phyloP scores from a whole-genome alignment of 2,888 invertebrate species.

The Epinotia bilunana region DNA sequence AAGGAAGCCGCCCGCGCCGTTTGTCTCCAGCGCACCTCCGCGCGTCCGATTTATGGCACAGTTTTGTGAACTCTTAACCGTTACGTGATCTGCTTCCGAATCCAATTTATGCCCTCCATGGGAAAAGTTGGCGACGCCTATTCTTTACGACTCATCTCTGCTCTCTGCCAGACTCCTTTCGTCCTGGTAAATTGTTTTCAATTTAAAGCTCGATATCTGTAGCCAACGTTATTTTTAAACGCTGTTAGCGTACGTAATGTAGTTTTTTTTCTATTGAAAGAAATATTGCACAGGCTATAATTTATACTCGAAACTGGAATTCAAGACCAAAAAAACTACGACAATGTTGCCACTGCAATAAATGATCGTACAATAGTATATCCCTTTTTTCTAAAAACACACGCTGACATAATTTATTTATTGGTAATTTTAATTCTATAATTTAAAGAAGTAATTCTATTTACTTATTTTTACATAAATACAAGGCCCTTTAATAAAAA shows the following conservation, averaged over 20 bases:
- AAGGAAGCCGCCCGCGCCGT: constrained; percentile 62
- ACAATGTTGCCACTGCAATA: no score
- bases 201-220: constrained; percentile 26
- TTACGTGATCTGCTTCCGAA: constrained; percentile 85
- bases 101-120: constrained; percentile 83
- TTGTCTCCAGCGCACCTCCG: constrained; percentile 83
- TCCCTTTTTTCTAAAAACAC: no score
- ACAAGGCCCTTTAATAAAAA: no score
- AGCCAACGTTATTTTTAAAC: constrained; percentile 4
- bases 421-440: no score
- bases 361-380: no score
- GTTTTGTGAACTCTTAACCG: constrained; percentile 84
- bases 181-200: constrained; percentile 56
- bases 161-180: constrained; percentile 58
- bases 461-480: no score
- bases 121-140: constrained; percentile 78
- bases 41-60: constrained; percentile 84
- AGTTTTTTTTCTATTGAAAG: background rate
- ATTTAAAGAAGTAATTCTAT: no score
- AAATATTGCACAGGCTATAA: background rate
- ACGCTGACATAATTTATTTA: no score
- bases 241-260: background rate
- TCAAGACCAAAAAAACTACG: no score
- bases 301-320: no score
- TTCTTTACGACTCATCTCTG: constrained; percentile 79